Evolutionary conservation across 2,797 vertebrate genomes (phyloP), one percentile per base, ranked within the genome.

Genomic region (Amniataba percoides): DNA sequence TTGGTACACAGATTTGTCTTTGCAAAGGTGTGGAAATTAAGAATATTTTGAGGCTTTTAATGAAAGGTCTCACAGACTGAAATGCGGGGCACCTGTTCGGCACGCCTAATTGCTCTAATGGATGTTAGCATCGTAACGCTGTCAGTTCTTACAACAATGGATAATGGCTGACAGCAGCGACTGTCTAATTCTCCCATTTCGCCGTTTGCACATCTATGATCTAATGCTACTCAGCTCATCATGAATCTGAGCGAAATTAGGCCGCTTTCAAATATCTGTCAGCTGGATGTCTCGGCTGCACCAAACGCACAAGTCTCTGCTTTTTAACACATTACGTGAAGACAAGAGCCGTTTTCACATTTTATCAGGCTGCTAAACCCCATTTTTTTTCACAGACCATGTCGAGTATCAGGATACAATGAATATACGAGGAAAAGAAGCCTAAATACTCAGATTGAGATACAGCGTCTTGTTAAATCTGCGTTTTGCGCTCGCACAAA

Each of bases 91-190:
- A 82, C 76, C 87, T 78, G 79, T 78, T 69, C 42, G 59, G 71
- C 0, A 43, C 66, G 1, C 79, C 74, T 90, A 92, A 92, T 88
- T 89, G 85, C 78, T 59, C 74, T 89, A 88, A 90, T 89, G 90
- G 89, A 84, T 84, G 80, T 87, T 73, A 61, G 79, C 58, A 57
- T 81, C 60, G 19, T 53, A 67, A 45, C 48, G 5, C 66, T 65
- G 85, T 85, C 85, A 71, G 13, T 75, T 78, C 77, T 56, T 34
- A 67, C 78, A 15, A 43, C 68, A 9, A 63, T 11, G 79, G 80
- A 74, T 88, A 88, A 88, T 78, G 75, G 82, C 74, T 19, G 75
- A 80, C 73, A 74, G 77, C 80, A 64, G 78, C 61, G 14, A 62
- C 57, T 13, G 83, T 84, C 76, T 82, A 65, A 82, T 80, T 85